A percentile compares a stretch with the other conserved stretches of the same genome.
phyloP scores from a whole-genome alignment of 2,888 invertebrate genomes.

The Chrysina gloriosa region DNA sequence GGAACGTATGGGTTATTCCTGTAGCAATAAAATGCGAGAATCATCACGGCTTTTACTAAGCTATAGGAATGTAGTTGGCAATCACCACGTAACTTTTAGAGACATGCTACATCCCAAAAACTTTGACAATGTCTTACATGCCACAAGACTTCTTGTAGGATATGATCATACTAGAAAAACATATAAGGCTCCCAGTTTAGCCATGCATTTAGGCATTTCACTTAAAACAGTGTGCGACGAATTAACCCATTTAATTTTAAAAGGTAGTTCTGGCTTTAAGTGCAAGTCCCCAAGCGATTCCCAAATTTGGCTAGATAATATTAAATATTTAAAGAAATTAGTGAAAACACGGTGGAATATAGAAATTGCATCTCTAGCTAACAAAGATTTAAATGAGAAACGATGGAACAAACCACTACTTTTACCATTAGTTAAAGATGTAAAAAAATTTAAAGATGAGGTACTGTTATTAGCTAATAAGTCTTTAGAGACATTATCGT shows the following conservation, averaged over 20 bases:
- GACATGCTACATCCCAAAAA: conserved; percentile 49
- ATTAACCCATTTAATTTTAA: conserved; percentile 47
- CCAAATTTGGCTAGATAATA: conserved; percentile 21
- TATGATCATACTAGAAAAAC: conserved; percentile 49
- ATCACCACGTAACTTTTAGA: conserved; percentile 38
- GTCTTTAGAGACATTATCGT: conserved; percentile 40
- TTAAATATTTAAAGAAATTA: conserved; percentile 42
- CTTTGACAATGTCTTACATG: conserved; percentile 47
- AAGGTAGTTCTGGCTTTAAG: conserved; percentile 47
- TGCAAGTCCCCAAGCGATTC: conserved; percentile 38
- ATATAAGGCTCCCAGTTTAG: conserved; percentile 50
- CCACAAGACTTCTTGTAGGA: conserved; percentile 48
- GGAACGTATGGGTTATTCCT: conserved; percentile 46
- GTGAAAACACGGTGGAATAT: conserved; percentile 48
- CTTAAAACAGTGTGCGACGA: conserved; percentile 49
- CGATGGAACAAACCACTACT: conserved; percentile 49
- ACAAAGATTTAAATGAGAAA: conserved; percentile 51
- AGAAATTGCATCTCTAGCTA: conserved; percentile 49
- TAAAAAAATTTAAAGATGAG: conserved; percentile 49
- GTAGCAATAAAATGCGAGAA: conserved; percentile 49
- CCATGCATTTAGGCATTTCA: conserved; percentile 50
- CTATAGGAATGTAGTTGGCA: conserved; percentile 41
- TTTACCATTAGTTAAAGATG: conserved; percentile 48
- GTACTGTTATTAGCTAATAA: conserved; percentile 38
- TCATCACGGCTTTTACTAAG: conserved; percentile 45